Conservation (phyloP, 1,140 invertebrate genomes). For the Dicyema japonicum region DNA sequence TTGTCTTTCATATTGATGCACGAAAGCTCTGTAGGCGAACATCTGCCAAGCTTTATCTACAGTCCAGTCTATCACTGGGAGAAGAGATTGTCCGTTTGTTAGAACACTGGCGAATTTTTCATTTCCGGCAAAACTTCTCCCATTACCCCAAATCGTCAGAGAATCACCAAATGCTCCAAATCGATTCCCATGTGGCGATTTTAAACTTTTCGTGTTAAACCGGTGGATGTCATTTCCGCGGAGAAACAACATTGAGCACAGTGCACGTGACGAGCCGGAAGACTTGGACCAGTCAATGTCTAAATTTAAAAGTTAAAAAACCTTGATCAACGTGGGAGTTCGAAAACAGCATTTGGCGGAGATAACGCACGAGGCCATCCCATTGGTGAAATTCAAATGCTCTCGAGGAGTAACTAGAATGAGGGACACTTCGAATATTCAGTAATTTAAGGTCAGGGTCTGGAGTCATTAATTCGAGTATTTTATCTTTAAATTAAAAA, state of each 20-base stretch:
- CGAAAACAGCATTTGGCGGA: slow-evolving; percentile 15
- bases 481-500: slow-evolving; percentile 8
- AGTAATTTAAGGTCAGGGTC: slow-evolving; percentile 15
- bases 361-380: slow-evolving; percentile 14
- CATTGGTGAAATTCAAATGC: slow-evolving; percentile 15
- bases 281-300: no score
- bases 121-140: no score
- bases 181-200: no score
- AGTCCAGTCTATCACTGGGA: slow-evolving; percentile 9
- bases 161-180: no score
- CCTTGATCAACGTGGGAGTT: slow-evolving; percentile 17
- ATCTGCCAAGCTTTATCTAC: slow-evolving; percentile 17
- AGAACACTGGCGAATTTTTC: slow-evolving; percentile 13
- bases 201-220: no score
- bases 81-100: slow-evolving; percentile 11
- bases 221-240: no score
- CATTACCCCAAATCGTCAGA: no score
- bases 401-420: slow-evolving; percentile 11
- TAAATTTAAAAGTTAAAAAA: no score
- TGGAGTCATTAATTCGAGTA: slow-evolving; percentile 11
- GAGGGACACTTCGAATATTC: slow-evolving; percentile 13
- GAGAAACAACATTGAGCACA: no score
- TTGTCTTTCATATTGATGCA: slow-evolving; percentile 17
- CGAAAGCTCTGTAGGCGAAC: slow-evolving; percentile 16
- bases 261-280: no score